phyloP scores from a whole-genome alignment of 2,888 invertebrate genomes.

The Cephus nigrinus region DNA sequence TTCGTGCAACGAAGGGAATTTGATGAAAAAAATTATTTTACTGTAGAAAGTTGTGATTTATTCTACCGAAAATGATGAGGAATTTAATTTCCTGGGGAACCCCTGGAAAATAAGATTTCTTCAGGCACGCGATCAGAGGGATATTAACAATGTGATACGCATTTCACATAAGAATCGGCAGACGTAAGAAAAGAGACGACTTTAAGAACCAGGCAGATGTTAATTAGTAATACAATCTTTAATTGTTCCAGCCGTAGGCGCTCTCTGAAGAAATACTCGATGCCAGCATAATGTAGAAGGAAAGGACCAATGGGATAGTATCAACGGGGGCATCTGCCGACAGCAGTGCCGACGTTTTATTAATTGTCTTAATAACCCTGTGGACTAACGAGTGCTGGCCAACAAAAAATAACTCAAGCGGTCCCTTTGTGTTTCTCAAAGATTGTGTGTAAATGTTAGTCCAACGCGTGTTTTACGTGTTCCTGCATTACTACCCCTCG shows the following conservation, averaged over 20 bases:
- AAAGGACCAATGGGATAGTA: background rate
- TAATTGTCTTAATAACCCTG: constrained; percentile 10
- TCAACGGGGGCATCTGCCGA: constrained; percentile 1
- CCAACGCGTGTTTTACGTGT: no score
- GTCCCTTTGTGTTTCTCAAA: constrained; percentile 2
- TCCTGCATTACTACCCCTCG: no score
- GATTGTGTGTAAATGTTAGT: background rate
- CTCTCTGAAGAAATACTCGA: background rate
- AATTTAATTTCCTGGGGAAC: no score
- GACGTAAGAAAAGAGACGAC: no score
- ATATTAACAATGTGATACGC: no score
- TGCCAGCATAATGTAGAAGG: background rate
- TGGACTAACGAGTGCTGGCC: constrained; percentile 2
- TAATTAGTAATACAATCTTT: background rate
- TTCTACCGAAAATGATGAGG: no score
- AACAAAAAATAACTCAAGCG: constrained; percentile 3
- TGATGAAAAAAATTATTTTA: no score
- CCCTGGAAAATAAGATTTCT: no score
- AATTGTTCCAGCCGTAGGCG: background rate
- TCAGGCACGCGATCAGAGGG: no score
- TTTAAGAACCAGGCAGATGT: background rate
- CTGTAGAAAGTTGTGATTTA: no score
- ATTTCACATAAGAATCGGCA: no score
- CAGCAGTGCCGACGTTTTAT: background rate
- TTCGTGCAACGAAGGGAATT: no score